These are phyloP conservation scores for Diorhabda elongata DNA, from an alignment of 1,140 invertebrate species.

Conservation along the genomic window DNA sequence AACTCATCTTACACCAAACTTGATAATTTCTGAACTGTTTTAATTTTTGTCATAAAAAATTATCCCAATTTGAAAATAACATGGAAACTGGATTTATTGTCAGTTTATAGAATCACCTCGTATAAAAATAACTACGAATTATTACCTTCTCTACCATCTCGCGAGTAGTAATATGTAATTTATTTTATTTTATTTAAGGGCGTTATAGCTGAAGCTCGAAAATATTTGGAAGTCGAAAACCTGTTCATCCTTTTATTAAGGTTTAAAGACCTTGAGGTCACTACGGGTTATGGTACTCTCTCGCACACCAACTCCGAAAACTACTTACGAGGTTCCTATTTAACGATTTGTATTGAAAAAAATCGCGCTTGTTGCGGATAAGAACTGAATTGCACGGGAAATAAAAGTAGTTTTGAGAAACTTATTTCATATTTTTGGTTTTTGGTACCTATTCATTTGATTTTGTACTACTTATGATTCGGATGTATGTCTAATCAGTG, in stretches of 20 bases:
- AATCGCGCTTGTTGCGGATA: neutral
- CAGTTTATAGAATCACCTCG: neutral
- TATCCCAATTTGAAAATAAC: too few species aligned
- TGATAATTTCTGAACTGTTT: too few species aligned
- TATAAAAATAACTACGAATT: slow-evolving; percentile 1
- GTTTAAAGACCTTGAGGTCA: slow-evolving; percentile 36
- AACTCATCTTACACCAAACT: too few species aligned
- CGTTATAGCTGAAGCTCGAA: slow-evolving; percentile 25
- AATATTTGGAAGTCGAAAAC: slow-evolving; percentile 32
- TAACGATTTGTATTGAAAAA: slow-evolving; percentile 7
- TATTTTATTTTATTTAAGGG: slow-evolving; percentile 31
- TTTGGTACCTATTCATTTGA: too few species aligned
- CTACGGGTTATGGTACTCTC: slow-evolving; percentile 13
- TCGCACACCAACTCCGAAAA: slow-evolving; percentile 16
- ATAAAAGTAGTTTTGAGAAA: neutral
- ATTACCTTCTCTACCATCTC: slow-evolving; percentile 4
- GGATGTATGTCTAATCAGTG: too few species aligned
- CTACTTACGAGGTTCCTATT: slow-evolving; percentile 16
- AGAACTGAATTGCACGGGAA: neutral
- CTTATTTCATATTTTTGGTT: too few species aligned
- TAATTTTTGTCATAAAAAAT: too few species aligned
- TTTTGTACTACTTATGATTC: too few species aligned
- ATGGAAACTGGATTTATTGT: too few species aligned
- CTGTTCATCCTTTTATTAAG: slow-evolving; percentile 29
- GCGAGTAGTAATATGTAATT: slow-evolving; percentile 14